Evolutionary conservation across 2,888 invertebrate genomes (phyloP).

Genomic region (Eremobia ochroleuca): DNA sequence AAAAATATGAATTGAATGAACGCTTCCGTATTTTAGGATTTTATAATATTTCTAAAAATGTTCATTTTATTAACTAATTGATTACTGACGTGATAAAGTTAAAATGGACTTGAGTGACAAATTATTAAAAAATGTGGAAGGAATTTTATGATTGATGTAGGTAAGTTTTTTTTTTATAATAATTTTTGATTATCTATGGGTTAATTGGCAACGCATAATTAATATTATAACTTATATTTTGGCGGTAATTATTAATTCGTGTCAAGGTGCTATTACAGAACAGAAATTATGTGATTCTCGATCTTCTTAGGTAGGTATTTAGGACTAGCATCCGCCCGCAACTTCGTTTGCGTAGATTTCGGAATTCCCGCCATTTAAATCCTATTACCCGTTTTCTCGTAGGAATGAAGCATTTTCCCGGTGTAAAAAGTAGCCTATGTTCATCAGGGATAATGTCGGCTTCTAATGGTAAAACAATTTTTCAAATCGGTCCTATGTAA

Average conservation of each 20-base stretch:
- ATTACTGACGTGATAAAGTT: conserved; percentile 11
- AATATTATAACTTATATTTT: not conserved
- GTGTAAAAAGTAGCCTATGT: too few species aligned
- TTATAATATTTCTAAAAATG: conserved; percentile 13
- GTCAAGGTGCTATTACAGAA: not conserved
- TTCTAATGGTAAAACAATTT: too few species aligned
- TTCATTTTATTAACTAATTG: conserved; percentile 23
- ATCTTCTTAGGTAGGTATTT: too few species aligned
- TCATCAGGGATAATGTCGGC: too few species aligned
- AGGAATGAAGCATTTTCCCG: too few species aligned
- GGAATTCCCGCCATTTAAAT: too few species aligned
- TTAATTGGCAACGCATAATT: not conserved
- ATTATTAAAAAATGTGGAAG: conserved; percentile 40
- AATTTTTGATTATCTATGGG: conserved; percentile 1
- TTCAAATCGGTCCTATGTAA: too few species aligned
- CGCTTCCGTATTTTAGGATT: conserved; percentile 42
- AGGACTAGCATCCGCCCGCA: too few species aligned
- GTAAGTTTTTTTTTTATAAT: conserved; percentile 41
- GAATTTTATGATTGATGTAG: conserved; percentile 38
- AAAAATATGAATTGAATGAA: conserved; percentile 25
- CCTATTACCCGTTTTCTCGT: too few species aligned
- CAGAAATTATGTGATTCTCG: not conserved
- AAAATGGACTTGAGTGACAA: conserved; percentile 41
- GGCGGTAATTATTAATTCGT: not conserved
- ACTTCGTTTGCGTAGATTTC: too few species aligned